Base-by-base conservation (phyloP, 2,113 vertebrate genomes). In the Catharus fuscescens region DNA sequence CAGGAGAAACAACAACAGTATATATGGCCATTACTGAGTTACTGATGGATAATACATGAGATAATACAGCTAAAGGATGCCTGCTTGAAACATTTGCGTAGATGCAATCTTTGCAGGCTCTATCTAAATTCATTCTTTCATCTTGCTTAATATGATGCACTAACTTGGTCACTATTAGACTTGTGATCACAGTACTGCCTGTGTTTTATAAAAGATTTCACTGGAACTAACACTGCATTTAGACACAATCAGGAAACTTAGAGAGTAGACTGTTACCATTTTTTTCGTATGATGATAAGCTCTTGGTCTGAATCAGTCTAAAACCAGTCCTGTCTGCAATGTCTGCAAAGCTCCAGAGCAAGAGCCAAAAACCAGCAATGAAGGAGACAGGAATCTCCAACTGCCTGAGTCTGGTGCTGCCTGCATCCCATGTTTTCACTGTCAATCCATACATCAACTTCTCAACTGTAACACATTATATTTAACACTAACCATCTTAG, bases 361-460 rank as follows among this genome's bases (percentile, higher is more conserved):
- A 93, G 57, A 97, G 66, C 31, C 64, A 96, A 61, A 95, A 93
- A 86, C 12, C 32, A 90, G 45, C 88, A 95, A 54, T 36, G 42
- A 82, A 96, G 91, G 94, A 86, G 47, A 94, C 52, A 14, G 61
- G 66, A 92, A 69, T 48, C 40, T 80, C 67, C 83, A 83, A 94
- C 18, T 80, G 76, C 48, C 79, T 1, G 0, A 90, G 80, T 42
- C 69, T 4, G 0, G 60, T 45, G 60, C 67, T 94, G 60, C 79
- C 44, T 70, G 50, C 70, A 61, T 40, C 92, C 52, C 48, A 77
- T 52, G 28, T 90, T 67, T 79, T 50, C 73, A 71, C 65, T 93
- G 85, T 36, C 82, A 90, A 66, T 94, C 78, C 80, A 93, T 64
- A 67, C n/a, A 80, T 45, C 76, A 83, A 42, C 85, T 88, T 88